Evolutionary conservation across 2,888 invertebrate genomes (phyloP).

Genomic region (Zygothrica quintamaculata): DNA sequence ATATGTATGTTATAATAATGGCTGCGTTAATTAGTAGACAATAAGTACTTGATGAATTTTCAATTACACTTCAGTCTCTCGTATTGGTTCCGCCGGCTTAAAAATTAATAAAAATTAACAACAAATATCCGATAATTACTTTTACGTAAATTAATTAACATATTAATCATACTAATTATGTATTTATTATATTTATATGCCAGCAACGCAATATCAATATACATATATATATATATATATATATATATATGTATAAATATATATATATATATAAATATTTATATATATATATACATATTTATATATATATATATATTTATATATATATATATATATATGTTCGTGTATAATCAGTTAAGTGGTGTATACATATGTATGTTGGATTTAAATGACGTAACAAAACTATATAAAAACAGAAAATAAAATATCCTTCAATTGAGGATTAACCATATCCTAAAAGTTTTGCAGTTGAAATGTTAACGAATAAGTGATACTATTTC

Average conservation of each 20-base stretch:
- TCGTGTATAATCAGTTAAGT: neutral
- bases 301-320: neutral
- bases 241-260: too few relatives aligned
- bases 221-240: neutral
- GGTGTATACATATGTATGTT: too few relatives aligned
- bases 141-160: slow-evolving; percentile 64
- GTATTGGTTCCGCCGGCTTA: slow-evolving; percentile 90
- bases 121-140: slow-evolving; percentile 80
- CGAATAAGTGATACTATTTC: too few relatives aligned
- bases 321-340: slow-evolving; percentile 1
- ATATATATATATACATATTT: neutral
- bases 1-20: neutral
- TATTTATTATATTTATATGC: slow-evolving; percentile 16
- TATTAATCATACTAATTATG: slow-evolving; percentile 39
- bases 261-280: neutral
- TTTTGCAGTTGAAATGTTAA: too few relatives aligned
- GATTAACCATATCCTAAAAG: too few relatives aligned
- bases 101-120: slow-evolving; percentile 86
- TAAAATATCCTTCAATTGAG: too few relatives aligned
- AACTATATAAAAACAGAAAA: too few relatives aligned
- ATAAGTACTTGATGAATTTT: slow-evolving; percentile 61
- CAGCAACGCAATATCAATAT: slow-evolving; percentile 22
- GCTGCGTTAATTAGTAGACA: slow-evolving; percentile 44
- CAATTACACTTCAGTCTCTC: slow-evolving; percentile 90
- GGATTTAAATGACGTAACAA: neutral